Evolutionary conservation across 2,888 invertebrate species (phyloP), one percentile per base, ranked within the genome.

Genomic region (Platycnemis pennipes): DNA sequence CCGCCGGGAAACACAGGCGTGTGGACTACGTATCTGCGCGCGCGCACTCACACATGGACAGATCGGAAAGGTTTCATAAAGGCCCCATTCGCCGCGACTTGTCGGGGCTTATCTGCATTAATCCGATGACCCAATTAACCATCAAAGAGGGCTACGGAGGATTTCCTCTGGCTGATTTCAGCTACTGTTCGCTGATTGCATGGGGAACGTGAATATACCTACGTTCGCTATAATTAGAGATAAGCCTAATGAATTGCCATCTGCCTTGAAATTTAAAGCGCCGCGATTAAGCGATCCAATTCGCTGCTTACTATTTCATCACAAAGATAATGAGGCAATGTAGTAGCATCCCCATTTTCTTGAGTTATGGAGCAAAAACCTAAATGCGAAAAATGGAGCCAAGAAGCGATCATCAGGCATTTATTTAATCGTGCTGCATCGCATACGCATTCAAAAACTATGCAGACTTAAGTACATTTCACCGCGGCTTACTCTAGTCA

Each of bases 51-150:
- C n/a, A n/a, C n/a, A n/a, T n/a, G n/a, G n/a, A 37, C 77, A 11
- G 13, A 37, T 77, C 77, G 77, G n/a, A 31, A 77, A 77, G 77
- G 13, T 31, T 77, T 77, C 8, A 77, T 77, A 26, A 77, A 7
- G 69, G 37, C 31, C 13, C 77, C 77, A 77, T 77, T 37, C 77
- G 77, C 77, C 31, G 37, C 37, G 77, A 77, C 77, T 77, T 77
- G 77, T 37, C 77, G 77, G 31, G 77, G 77, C 77, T 77, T 77
- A 77, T 77, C 77, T 77, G 77, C 31, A 37, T 77, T 77, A 37
- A 77, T 37, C 77, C 77, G 31, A 77, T 77, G 77, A 77, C 77
- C 77, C 77, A 77, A 77, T 77, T 77, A 77, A 77, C 37, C 26
- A 77, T 77, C 4, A 13, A 26, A 37, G 77, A 13, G 31, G 2